phyloP scores from a whole-genome alignment of 2,888 invertebrate genomes.

The Eupelmus urozonus region DNA sequence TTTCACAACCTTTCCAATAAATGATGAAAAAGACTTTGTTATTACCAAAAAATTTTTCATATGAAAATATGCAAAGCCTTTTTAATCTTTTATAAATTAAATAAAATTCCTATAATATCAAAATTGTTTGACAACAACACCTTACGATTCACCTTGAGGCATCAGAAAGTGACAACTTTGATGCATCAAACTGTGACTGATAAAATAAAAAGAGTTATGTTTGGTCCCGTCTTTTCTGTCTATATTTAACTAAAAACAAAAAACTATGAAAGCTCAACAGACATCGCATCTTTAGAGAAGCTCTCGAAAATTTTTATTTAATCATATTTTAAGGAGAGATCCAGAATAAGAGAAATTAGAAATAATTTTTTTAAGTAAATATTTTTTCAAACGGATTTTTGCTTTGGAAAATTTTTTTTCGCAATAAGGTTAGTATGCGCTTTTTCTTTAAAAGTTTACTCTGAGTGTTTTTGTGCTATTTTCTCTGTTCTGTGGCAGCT shows the following conservation, averaged over 20 bases:
- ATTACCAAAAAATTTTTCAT: neutral
- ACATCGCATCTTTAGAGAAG: conserved; percentile 32
- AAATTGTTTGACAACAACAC: neutral
- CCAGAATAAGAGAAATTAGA: conserved; percentile 5
- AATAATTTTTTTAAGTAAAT: conserved; percentile 36
- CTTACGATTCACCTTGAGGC: neutral
- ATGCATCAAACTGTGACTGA: conserved; percentile 14
- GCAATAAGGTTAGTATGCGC: conserved; percentile 55
- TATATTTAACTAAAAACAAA: conserved; percentile 16
- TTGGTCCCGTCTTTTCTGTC: conserved; percentile 30
- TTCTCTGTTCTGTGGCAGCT: conserved; percentile 44
- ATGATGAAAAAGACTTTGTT: conserved; percentile 21
- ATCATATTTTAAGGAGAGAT: conserved; percentile 42
- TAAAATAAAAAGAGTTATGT: conserved; percentile 18
- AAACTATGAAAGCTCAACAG: conserved; percentile 10
- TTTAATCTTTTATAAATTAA: neutral
- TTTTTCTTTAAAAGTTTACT: conserved; percentile 41
- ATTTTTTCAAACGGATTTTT: conserved; percentile 45
- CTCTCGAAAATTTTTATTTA: conserved; percentile 20
- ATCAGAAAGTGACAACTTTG: conserved; percentile 3
- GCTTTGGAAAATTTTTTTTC: conserved; percentile 45
- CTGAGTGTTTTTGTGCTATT: conserved; percentile 55
- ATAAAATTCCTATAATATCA: conserved; percentile 15
- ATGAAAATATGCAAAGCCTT: conserved; percentile 5
- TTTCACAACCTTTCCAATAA: neutral